phyloP scores from a whole-genome alignment of 2,113 vertebrate genomes.

The Hippoglossus stenolepis region DNA sequence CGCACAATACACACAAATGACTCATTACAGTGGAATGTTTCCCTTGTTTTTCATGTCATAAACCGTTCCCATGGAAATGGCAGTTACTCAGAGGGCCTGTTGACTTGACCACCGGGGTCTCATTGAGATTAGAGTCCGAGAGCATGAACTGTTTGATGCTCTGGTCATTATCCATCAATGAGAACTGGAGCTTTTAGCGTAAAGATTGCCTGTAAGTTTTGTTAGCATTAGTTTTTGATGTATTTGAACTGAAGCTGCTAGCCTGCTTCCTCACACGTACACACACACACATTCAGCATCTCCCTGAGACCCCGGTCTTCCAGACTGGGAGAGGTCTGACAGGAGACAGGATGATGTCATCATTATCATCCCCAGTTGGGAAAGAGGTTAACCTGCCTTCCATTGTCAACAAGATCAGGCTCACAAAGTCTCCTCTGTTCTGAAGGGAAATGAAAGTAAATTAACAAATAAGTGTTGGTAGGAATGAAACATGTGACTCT shows the following conservation, averaged over 20 bases:
- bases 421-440: constrained; percentile 5
- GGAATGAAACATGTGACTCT: background rate
- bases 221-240: background rate
- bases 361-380: constrained; percentile 68
- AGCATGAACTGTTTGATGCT: constrained; percentile 32
- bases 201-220: constrained; percentile 20
- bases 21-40: constrained; percentile 75
- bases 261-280: background rate
- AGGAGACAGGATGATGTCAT: constrained; percentile 65
- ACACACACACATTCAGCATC: background rate
- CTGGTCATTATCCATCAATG: constrained; percentile 11
- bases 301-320: constrained; percentile 20
- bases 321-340: constrained; percentile 48
- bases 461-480: no score
- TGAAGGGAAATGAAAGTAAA: background rate
- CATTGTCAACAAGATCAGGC: constrained; percentile 48
- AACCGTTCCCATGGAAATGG: constrained; percentile 73
- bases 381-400: constrained; percentile 71
- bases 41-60: constrained; percentile 77
- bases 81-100: constrained; percentile 52
- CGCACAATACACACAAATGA: constrained; percentile 56
- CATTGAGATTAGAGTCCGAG: constrained; percentile 51
- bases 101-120: constrained; percentile 70
- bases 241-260: constrained; percentile 1
- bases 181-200: background rate